Conservation (phyloP, 2,888 invertebrate genomes). For the Automeris io region DNA sequence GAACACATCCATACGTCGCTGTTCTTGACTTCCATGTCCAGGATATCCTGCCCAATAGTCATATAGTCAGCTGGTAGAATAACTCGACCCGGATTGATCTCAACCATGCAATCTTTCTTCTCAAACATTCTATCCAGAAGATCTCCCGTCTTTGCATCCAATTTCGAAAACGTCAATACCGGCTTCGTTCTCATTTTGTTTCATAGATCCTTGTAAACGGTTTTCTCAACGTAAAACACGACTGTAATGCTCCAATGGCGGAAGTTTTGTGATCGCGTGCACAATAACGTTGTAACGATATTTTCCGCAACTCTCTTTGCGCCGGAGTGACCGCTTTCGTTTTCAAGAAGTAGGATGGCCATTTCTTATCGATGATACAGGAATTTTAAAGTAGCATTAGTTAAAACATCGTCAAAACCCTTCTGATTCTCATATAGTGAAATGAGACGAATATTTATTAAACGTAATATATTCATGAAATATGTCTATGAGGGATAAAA, state of each 20-base stretch:
- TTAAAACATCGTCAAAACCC: too few relatives aligned
- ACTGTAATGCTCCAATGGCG: constrained; percentile 21
- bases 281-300: constrained; percentile 17
- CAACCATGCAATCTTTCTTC: constrained; percentile 81
- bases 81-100: constrained; percentile 83
- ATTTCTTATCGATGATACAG: neutral
- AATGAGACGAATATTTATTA: too few relatives aligned
- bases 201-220: neutral
- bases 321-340: constrained; percentile 42
- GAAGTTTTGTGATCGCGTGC: constrained; percentile 51
- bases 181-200: constrained; percentile 54
- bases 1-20: constrained; percentile 92
- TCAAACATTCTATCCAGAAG: constrained; percentile 82
- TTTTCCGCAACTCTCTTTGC: constrained; percentile 45
- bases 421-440: too few relatives aligned
- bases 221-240: constrained; percentile 14
- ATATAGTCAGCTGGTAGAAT: constrained; percentile 83
- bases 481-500: too few relatives aligned
- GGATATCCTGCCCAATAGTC: constrained; percentile 81
- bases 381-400: neutral
- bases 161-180: constrained; percentile 71
- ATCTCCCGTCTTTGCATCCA: constrained; percentile 77
- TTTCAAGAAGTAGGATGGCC: constrained; percentile 23
- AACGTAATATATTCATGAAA: too few relatives aligned
- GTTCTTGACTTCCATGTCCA: constrained; percentile 82